phyloP scores from a whole-genome alignment of 2,113 vertebrate genomes.

The Zeus faber region DNA sequence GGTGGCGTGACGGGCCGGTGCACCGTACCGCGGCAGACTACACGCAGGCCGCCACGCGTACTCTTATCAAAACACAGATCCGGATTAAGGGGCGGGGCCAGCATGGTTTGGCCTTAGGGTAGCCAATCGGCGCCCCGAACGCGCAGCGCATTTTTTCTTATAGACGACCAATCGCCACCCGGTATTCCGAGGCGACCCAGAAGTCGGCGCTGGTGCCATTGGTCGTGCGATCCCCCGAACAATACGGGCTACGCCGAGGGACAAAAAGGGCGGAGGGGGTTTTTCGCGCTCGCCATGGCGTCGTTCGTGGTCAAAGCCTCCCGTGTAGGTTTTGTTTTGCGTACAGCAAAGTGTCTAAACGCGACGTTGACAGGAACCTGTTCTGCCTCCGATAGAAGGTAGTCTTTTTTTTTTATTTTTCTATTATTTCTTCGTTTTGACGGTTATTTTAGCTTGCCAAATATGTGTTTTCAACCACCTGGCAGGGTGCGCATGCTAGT shows the following conservation, averaged over 20 bases:
- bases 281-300: conserved; percentile 45
- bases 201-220: conserved; percentile 44
- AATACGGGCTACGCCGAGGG: conserved; percentile 48
- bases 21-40: no score
- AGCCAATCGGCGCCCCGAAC: conserved; percentile 52
- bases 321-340: conserved; percentile 36
- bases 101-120: background rate
- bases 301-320: conserved; percentile 37
- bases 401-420: background rate
- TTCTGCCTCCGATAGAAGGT: conserved; percentile 58
- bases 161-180: background rate
- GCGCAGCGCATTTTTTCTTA: background rate
- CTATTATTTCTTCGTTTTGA: background rate
- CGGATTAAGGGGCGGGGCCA: background rate
- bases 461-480: background rate
- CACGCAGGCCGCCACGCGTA: background rate
- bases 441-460: background rate
- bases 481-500: background rate
- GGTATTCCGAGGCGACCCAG: background rate
- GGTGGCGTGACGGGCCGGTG: no score
- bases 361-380: conserved; percentile 12
- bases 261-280: conserved; percentile 27
- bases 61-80: no score
- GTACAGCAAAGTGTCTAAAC: conserved; percentile 30
- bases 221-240: conserved; percentile 57